Conservation (phyloP, 2,888 invertebrate species). For the Maniola hyperantus region DNA sequence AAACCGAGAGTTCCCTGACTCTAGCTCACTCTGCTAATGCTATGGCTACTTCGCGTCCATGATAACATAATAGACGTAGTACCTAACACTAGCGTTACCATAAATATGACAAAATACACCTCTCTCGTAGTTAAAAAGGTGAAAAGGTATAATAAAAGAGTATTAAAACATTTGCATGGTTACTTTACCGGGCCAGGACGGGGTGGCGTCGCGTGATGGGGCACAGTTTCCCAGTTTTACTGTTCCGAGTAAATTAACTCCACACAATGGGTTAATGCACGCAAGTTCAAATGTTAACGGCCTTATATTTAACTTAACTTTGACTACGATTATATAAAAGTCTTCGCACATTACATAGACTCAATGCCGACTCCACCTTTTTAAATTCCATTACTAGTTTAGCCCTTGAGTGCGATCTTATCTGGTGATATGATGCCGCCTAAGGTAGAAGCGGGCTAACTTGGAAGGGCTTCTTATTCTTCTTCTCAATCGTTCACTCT, state of each 20-base stretch:
- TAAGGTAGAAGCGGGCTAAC: no score
- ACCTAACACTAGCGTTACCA: no score
- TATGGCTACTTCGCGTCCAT: no score
- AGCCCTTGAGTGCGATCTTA: no score
- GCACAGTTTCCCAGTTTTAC: conserved; percentile 20
- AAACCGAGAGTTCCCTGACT: no score
- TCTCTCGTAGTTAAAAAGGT: conserved; percentile 23
- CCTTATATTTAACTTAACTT: conserved; percentile 5
- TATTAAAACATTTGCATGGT: conserved; percentile 34
- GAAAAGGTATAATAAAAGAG: conserved; percentile 33
- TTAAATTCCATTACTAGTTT: not conserved
- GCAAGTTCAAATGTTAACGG: conserved; percentile 21
- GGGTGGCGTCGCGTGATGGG: conserved; percentile 25
- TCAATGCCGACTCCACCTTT: not conserved
- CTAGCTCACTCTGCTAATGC: no score
- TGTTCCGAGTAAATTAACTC: conserved; percentile 32
- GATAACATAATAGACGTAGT: no score
- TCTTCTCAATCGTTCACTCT: no score
- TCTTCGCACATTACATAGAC: not conserved
- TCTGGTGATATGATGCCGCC: no score
- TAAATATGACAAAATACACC: not conserved
- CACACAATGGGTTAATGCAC: conserved; percentile 28
- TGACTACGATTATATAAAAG: not conserved
- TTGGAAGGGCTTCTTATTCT: no score
- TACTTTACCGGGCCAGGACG: not conserved